These are phyloP conservation scores for Epirrhoe alternata DNA, from an alignment of 2,888 invertebrate species.

Conservation along the genomic window DNA sequence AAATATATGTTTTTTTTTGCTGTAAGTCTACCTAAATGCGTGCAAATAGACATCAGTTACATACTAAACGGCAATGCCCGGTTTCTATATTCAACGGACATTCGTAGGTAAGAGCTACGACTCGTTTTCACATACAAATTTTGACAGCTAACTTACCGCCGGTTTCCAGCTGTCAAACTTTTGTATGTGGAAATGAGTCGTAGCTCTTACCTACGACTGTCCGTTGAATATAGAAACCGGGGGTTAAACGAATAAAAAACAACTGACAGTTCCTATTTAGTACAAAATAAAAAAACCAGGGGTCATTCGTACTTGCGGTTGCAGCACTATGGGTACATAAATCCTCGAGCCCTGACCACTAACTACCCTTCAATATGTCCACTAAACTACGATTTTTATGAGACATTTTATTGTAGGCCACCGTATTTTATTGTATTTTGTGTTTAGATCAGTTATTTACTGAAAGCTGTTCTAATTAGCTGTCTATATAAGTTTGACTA, in stretches of 20 bases:
- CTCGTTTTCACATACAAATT: too few relatives aligned
- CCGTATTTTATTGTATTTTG: constrained; percentile 22
- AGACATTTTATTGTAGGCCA: constrained; percentile 18
- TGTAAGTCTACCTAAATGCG: too few relatives aligned
- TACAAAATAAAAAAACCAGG: not conserved
- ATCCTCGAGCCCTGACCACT: constrained; percentile 20
- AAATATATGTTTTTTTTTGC: too few relatives aligned
- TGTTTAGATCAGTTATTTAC: constrained; percentile 4
- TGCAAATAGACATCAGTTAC: too few relatives aligned
- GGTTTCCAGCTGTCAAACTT: too few relatives aligned
- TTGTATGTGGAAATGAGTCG: too few relatives aligned
- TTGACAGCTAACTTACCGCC: too few relatives aligned
- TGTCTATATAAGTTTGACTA: not conserved
- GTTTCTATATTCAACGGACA: too few relatives aligned
- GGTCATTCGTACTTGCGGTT: constrained; percentile 21
- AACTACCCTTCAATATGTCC: constrained; percentile 29
- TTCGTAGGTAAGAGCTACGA: too few relatives aligned
- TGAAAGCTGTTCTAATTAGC: not conserved
- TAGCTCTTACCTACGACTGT: too few relatives aligned
- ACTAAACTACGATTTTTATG: constrained; percentile 32
- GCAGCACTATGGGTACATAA: constrained; percentile 29
- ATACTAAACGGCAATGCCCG: too few relatives aligned
- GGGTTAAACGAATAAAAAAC: not conserved
- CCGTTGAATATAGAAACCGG: too few relatives aligned
- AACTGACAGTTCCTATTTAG: constrained; percentile 1